Evolutionary conservation across 2,797 vertebrate genomes (phyloP), one percentile per base, ranked within the genome.

Genomic region (Propithecus deckenii): DNA sequence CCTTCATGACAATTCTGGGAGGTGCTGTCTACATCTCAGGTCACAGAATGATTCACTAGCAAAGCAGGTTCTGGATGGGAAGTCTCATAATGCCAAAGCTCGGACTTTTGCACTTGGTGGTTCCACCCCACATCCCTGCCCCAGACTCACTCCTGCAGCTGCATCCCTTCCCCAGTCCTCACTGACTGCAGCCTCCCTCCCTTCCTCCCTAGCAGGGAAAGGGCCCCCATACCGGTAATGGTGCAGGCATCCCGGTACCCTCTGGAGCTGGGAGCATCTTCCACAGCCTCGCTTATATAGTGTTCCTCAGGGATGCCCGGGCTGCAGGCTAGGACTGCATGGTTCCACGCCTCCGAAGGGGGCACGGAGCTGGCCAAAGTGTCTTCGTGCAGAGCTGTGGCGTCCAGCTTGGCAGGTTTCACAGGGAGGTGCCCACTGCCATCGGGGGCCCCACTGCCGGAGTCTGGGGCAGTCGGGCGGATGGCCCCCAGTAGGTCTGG

Each of bases 371-470:
- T 98, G 99, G 99, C 99, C 98, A 94, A 99, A 99, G 99, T 98
- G 98, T 98, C 96, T 98, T 99, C 99, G 99, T 99, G 99, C 97
- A 97, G 98, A 98, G 98, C 99, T 99, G 99, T 98, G 98, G 99
- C 98, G 99, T 99, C 99, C 99, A 99, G 99, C 99, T 99, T 99
- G 99, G 98, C 99, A 98, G 99, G 99, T 99, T 99, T 99, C 99
- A 99, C 98, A 86, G 98, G 97, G 98, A 98, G 97, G 98, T 98
- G 97, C 98, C 98, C 99, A 98, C 97, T 99, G 99, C 99, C 99
- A 99, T 99, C 98, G 97, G 98, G 97, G 98, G 98, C 63, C 97
- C 98, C 98, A 96, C 98, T 94, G 91, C 98, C 94, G 72, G 95
- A 97, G 96, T 97, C 95, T 86, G 97, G 98, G 95, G 96, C 98